Evolutionary conservation across 1,140 invertebrate genomes (phyloP).

Genomic region (Drosophila bifasciata): DNA sequence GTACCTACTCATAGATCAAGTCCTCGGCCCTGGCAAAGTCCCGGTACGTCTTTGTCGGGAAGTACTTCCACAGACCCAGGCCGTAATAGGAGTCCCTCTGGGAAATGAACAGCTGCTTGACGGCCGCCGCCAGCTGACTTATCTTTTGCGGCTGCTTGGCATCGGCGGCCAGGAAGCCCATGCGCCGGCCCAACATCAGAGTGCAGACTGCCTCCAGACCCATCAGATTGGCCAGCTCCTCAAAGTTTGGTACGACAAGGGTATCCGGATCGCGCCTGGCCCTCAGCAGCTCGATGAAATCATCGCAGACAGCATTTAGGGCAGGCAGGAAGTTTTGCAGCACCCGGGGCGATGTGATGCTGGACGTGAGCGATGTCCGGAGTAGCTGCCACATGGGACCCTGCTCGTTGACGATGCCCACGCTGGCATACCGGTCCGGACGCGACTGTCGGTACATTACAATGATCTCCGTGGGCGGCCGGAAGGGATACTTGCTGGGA

Average conservation of each 20-base stretch:
- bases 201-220: constrained; percentile 92
- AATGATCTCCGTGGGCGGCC: constrained; percentile 93
- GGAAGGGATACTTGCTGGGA: constrained; percentile 89
- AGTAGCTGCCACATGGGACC: constrained; percentile 92
- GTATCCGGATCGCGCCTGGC: constrained; percentile 84
- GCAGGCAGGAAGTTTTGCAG: constrained; percentile 91
- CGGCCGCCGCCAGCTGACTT: constrained; percentile 87
- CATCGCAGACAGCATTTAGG: constrained; percentile 90
- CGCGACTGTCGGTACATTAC: constrained; percentile 90
- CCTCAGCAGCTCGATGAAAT: constrained; percentile 89
- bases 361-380: constrained; percentile 89
- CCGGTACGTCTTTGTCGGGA: constrained; percentile 89
- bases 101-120: constrained; percentile 90
- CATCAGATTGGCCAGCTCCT: constrained; percentile 90
- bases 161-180: constrained; percentile 90
- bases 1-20: constrained; percentile 88
- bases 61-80: constrained; percentile 92
- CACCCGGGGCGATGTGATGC: constrained; percentile 90
- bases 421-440: constrained; percentile 91
- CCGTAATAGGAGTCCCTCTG: constrained; percentile 92
- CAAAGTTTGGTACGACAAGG: constrained; percentile 87
- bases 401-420: constrained; percentile 93
- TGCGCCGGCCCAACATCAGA: constrained; percentile 90
- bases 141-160: constrained; percentile 85
- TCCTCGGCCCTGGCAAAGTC: constrained; percentile 91